Evolutionary conservation across 1,140 invertebrate genomes (phyloP), one percentile per base, ranked within the genome.

Genomic region (Microplitis demolitor): DNA sequence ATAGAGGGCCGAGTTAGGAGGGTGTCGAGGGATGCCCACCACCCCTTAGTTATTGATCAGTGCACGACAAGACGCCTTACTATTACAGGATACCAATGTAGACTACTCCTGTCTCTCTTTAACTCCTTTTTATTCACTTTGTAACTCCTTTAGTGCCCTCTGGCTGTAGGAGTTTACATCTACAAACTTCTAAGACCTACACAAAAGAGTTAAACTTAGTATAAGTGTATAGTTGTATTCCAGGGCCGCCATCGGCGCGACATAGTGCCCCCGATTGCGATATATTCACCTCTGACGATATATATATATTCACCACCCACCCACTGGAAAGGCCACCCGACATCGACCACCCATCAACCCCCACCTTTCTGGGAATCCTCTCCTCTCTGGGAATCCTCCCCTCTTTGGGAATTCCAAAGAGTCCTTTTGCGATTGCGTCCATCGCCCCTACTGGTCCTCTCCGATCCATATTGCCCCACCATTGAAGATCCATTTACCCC

Each of bases 211-310:
- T 33, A 39, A 45, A 51, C 4, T 9, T 39, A 34, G 24, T 24
- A 61, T 45, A 35, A 33, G 14, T 51, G 33, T 11, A 35, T 14
- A 68, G 37, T 31, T 9, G 39, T 50, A 66, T 31, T 16, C 63
- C 63, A 66, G 63, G 63, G 63, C 72, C 77, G 73, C 76, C 77
- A 77, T 74, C 80, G 77, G 70, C 79, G 80, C 81, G 81, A 82
- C 81, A 82, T 82, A 82, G 81, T 82, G 81, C 81, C 81, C 81
- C 76, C 81, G 77, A 82, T 82, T 78, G 79, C 80, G 78, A 81
- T 81, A 80, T 81, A 80, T 81, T 76, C 78, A 77, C 75, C 78
- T 78, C 77, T 73, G 75, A 74, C 61, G 56, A 39, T 66, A 53
- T 56, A 37, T 9, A 4, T 24, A 61, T 45, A 61, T 62, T 33